Evolutionary conservation across 1,140 invertebrate genomes (phyloP), one percentile per base, ranked within the genome.

Genomic region (Aphis craccivora): DNA sequence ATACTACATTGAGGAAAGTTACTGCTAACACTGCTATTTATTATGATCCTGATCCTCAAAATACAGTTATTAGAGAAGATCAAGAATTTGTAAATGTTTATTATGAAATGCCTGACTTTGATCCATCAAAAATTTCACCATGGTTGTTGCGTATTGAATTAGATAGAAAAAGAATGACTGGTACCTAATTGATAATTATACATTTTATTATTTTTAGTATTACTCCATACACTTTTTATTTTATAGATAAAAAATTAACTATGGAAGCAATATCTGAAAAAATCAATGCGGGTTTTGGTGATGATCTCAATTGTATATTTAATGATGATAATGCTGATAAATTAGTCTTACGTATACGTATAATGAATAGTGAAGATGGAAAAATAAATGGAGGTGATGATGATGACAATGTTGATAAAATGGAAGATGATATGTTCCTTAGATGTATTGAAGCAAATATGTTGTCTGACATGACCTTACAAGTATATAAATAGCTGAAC

Each of bases 211-310:
- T 18, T 53, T 40, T 37, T 60, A 45, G 37, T 23, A 48, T 53
- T 5, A n/a, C n/a, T 76, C n/a, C 30, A 30, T 53, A 7, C 43
- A 94, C 30, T 48, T 45, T 43, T 25, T 88, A 18, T 90, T 40
- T 35, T 93, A 93, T 95, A 95, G 99, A 99, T 96, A 99, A 99
- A 94, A 99, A 99, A 95, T 96, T 99, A 45, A 99, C 99, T 37
- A 99, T 99, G 99, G 99, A 99, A 96, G 98, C 99, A 95, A 99
- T 99, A 94, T 99, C 99, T 2, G 99, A 99, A 95, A 99, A 99
- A 95, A 99, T 99, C 89, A 99, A 99, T 95, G 98, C 98, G 94
- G 99, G 99, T 37, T 99, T 99, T 95, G 99, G 99, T 93, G 99
- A 99, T 95, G 99, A 99, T 96, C 96, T 99, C 48, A 99, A 99